Evolutionary conservation across 2,888 invertebrate species (phyloP).

Genomic region (Melikaiella ostensackeni): DNA sequence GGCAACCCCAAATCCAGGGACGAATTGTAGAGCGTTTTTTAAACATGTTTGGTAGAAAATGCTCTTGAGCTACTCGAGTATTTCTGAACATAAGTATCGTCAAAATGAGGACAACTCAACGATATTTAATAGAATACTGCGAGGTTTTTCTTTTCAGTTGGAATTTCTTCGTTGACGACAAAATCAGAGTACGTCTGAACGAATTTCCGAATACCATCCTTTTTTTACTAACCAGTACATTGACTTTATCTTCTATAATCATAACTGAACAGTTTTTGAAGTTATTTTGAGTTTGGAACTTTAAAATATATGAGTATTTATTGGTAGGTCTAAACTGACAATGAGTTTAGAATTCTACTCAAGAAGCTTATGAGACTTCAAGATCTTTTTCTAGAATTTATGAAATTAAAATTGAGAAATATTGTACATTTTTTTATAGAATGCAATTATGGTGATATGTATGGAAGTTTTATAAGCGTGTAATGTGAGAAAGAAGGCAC

Average conservation of each 20-base stretch:
- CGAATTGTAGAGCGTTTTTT: constrained; percentile 79
- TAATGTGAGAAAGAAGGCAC: constrained; percentile 39
- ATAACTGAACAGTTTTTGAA: not conserved
- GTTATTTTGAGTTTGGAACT: not conserved
- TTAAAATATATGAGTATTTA: not conserved
- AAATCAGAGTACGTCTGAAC: not conserved
- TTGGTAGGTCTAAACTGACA: constrained; percentile 31
- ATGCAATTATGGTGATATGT: constrained; percentile 11
- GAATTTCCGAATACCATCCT: not conserved
- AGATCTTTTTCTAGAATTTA: constrained; percentile 43
- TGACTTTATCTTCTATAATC: not conserved
- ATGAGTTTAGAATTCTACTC: constrained; percentile 24
- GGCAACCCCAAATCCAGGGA: constrained; percentile 83
- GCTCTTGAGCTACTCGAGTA: not conserved
- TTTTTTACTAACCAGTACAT: not conserved
- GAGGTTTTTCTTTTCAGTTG: not conserved
- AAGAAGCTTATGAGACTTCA: constrained; percentile 5
- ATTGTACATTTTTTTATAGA: constrained; percentile 42
- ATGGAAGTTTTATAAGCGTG: constrained; percentile 39
- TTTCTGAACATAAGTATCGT: constrained; percentile 37
- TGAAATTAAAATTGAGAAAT: not conserved
- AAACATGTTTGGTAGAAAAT: constrained; percentile 18
- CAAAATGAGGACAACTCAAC: not conserved
- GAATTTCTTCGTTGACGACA: not conserved
- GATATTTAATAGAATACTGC: not conserved